These are phyloP conservation scores for Zingel zingel DNA, from an alignment of 2,113 vertebrate species.

Conservation along the genomic window DNA sequence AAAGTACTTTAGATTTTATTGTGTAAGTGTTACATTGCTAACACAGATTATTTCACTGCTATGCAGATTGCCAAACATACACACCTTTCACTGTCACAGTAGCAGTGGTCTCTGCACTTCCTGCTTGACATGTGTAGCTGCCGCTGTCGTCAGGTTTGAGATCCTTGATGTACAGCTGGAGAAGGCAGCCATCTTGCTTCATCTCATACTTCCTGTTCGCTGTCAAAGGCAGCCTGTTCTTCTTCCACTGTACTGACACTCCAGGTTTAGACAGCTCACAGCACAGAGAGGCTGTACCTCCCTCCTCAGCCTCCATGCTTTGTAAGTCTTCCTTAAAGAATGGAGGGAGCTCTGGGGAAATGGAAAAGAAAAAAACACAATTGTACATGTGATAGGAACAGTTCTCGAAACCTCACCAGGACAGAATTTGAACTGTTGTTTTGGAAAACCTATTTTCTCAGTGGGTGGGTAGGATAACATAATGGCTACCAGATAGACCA, in stretches of 20 bases:
- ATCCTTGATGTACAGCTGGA: constrained; percentile 81
- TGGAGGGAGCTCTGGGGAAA: constrained; percentile 50
- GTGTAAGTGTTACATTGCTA: not conserved
- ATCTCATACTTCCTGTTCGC: constrained; percentile 82
- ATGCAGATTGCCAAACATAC: not conserved
- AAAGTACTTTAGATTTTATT: not conserved
- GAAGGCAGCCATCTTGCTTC: constrained; percentile 78
- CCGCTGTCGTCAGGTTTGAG: constrained; percentile 81
- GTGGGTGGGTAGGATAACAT: not conserved
- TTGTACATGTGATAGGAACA: not conserved
- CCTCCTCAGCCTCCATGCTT: constrained; percentile 81
- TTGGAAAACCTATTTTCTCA: not conserved
- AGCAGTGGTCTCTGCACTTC: constrained; percentile 77
- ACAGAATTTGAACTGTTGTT: not conserved
- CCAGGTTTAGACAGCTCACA: constrained; percentile 86
- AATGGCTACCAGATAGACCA: not conserved
- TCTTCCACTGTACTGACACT: constrained; percentile 82
- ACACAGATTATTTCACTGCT: not conserved
- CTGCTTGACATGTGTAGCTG: constrained; percentile 85
- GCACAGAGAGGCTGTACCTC: constrained; percentile 50
- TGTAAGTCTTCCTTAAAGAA: constrained; percentile 81
- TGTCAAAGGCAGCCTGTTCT: constrained; percentile 73
- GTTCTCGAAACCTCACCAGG: not conserved
- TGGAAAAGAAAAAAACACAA: not conserved
- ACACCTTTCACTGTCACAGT: constrained; percentile 85